Evolutionary conservation across 35 echinoderm and acorn worm species (phyloP), one percentile per base, ranked within the genome.

Genomic region (Acanthaster planci): DNA sequence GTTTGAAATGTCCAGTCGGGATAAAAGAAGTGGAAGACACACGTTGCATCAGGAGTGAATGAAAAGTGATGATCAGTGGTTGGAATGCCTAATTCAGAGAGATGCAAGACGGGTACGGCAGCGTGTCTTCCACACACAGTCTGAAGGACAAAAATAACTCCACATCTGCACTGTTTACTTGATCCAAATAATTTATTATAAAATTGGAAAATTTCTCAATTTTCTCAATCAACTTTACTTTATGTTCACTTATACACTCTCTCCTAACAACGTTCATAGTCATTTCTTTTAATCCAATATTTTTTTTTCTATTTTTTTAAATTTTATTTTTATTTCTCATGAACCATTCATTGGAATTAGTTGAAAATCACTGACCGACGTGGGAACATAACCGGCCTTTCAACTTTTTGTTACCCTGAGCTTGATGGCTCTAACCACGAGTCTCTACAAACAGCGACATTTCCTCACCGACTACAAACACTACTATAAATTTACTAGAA

Each of bases 121-220:
- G n/a, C n/a, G n/a, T n/a, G n/a, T n/a, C n/a, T n/a, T n/a, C n/a
- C n/a, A 68, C 4, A 47, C 42, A 47, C 42, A 47, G 4, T 47
- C 12, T 47, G 42, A n/a, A n/a, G 42, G 4, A 47, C 42, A 47
- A 12, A 47, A 47, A 47, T 47, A 47, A 47, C 42, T 6, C 42
- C 42, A 47, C 42, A 47, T 12, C 12, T 12, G 42, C 42, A 82
- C 38, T 59, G 26, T 86, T 87, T 82, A 88, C 54, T 88, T 88
- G 86, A 88, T 85, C 85, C 86, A 93, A 93, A 93, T 93, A 93
- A 93, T 93, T 93, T 93, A 93, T 93, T 93, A 93, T 94, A 94
- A 94, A 94, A 94, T 85, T 94, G 92, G 88, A 94, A 94, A 94
- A 94, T 89, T 82, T 89, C 38, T 89, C 87, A 89, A 89, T 80